Evolutionary conservation across 2,797 vertebrate genomes (phyloP).

Genomic region (Poecilia wingei): DNA sequence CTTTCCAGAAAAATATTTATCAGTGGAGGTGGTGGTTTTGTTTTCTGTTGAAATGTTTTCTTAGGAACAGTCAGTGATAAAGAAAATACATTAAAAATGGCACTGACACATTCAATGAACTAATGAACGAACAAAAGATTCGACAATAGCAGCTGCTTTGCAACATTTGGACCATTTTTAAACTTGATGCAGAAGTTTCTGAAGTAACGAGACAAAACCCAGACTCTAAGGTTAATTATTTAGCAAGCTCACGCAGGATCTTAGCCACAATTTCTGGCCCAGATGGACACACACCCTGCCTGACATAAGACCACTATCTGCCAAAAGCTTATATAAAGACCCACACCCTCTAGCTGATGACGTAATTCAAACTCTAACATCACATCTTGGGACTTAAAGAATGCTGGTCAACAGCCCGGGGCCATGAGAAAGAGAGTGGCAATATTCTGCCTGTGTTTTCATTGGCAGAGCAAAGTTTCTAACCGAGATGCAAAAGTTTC

Average conservation of each 20-base stretch:
- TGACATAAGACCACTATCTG: conserved; percentile 68
- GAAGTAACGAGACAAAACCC: conserved; percentile 38
- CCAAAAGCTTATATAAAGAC: conserved; percentile 64
- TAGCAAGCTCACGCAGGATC: conserved; percentile 41
- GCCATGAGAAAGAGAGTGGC: conserved; percentile 63
- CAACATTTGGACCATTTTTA: not conserved
- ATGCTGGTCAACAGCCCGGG: conserved; percentile 62
- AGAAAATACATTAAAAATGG: conserved; percentile 20
- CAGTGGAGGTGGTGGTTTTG: conserved; percentile 26
- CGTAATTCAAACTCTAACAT: conserved; percentile 57
- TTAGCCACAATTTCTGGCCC: conserved; percentile 45
- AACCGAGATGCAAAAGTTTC: conserved; percentile 23
- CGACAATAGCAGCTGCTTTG: not conserved
- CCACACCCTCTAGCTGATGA: conserved; percentile 68
- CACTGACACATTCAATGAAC: not conserved
- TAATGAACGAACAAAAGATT: conserved; percentile 20
- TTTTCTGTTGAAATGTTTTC: conserved; percentile 54
- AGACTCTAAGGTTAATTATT: conserved; percentile 60
- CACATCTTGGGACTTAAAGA: conserved; percentile 59
- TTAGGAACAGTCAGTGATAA: conserved; percentile 22
- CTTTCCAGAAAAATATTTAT: conserved; percentile 28
- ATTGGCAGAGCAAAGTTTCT: conserved; percentile 47
- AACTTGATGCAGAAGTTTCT: conserved; percentile 18
- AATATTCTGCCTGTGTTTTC: conserved; percentile 68
- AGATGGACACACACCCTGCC: conserved; percentile 57